Base-by-base conservation (phyloP, 92 coral and sea anemone species). In the Blastomussa wellsi region DNA sequence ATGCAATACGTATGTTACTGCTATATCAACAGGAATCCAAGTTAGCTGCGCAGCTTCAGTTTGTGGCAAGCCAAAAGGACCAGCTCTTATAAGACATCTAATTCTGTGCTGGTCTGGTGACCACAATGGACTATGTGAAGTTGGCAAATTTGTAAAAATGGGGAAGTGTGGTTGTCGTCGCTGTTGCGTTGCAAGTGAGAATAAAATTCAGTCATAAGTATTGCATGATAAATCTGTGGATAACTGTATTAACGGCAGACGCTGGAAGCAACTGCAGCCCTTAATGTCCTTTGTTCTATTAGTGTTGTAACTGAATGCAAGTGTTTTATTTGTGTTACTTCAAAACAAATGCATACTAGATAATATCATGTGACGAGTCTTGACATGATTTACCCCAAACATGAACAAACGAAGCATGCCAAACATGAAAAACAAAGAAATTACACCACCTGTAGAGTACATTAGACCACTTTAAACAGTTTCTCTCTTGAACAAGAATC, bases 61-160 rank as follows among this genome's bases (percentile, higher is more conserved):
- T 31, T 88, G 90, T 88, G 90, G 74, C 67, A 67, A 74, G 79
- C 82, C 81, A 48, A 80, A 70, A 82, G 91, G 91, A 11, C 62
- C 78, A 68, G 85, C 91, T 71, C 38, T 88, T 8, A 88, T 83
- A 2, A 70, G 91, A 19, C 88, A 88, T n/a, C n/a, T 78, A 2
- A 72, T 88, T 9, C 31, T 88, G 39, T 83, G 91, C 72, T 88
- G 79, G 79, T 78, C 85, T 83, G 91, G 84, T 0, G 91, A 88
- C 66, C 88, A 88, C 88, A 57, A 75, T 76, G 88, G 88, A n/a
- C 88, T 64, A 4, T 84, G 88, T 32, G 82, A 76, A 64, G 52
- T 74, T 62, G 87, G 87, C 4, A 84, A 84, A 84, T 84, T 84
- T 77, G 26, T 84, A 48, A 60, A 74, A 49, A 74, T 76, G 76